Percentiles rank a stretch among this genome's conserved stretches.
Conservation (phyloP, 2,888 invertebrate genomes). For the Sicus ferrugineus region DNA sequence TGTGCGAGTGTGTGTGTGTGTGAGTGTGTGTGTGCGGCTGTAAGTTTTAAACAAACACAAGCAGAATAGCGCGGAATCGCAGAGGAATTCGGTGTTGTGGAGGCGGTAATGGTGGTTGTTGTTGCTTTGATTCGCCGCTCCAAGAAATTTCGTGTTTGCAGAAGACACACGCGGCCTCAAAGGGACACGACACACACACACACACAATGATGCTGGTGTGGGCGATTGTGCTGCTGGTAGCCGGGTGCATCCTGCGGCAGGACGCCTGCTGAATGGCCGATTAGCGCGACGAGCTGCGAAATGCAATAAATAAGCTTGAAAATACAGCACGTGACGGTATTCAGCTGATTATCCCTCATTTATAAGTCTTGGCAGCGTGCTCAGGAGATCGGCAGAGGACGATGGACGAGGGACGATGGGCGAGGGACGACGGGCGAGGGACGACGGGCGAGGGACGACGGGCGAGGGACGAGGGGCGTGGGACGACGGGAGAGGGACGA, state of each 20-base stretch:
- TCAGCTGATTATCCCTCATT: slow-evolving; percentile 7
- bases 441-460: too few species aligned
- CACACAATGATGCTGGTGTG: slow-evolving; percentile 1
- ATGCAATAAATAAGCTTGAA: slow-evolving; percentile 30
- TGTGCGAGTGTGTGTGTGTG: not conserved
- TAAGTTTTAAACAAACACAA: not conserved
- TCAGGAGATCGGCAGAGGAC: not conserved
- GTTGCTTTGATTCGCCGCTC: not conserved
- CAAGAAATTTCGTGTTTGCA: not conserved
- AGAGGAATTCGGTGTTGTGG: not conserved
- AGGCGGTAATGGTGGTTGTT: not conserved
- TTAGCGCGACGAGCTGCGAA: slow-evolving; percentile 10
- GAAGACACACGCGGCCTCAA: not conserved
- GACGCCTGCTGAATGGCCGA: slow-evolving; percentile 24
- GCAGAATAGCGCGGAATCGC: not conserved
- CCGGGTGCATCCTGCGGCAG: slow-evolving; percentile 20
- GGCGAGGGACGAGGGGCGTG: too few species aligned
- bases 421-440: too few species aligned
- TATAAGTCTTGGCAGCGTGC: slow-evolving; percentile 23
- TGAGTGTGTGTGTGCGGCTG: not conserved
- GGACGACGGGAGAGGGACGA: too few species aligned
- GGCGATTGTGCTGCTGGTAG: slow-evolving; percentile 6
- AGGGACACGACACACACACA: not conserved
- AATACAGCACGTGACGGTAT: not conserved
- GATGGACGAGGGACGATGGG: too few species aligned